Base-by-base conservation (phyloP, 2,797 vertebrate species). In the Trematomus bernacchii region DNA sequence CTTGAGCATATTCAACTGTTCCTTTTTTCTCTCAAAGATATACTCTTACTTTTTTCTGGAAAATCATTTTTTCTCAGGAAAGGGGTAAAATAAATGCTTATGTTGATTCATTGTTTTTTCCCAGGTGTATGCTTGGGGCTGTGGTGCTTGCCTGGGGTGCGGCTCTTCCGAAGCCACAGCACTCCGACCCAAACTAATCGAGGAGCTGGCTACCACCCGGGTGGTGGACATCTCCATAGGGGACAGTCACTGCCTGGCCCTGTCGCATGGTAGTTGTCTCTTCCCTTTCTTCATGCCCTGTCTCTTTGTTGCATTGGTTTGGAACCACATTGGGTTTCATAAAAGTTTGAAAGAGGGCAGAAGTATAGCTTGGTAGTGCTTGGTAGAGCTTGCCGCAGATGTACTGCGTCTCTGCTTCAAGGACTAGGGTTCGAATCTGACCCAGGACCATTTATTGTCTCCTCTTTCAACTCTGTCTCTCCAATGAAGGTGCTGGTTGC, bases 141-240 rank as follows among this genome's bases (percentile, higher is more conserved):
- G 95, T 4, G 96, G 95, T 0, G 95, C 96, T n/a, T 96, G 95
- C 62, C 91, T 96, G 30, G 96, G 96, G 0, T 96, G 95, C 0
- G 96, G 96, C 1, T 96, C 96, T 0, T 96, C 96, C 0, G 95
- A 96, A 79, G 95, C 95, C 61, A 96, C 96, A 0, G 93, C 95
- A 0, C 94, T 96, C 23, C 85, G 95, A 76, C 96, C 96, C 5
- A 93, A 94, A 65, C 85, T 96, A 5, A 94, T 96, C 15, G 95
- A 96, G 82, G 95, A 96, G 75, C 90, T 96, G 78, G 93, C 94
- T 7, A 93, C 94, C 47, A 96, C 95, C 70, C 89, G 95, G 70
- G 94, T 96, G 71, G 95, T 96, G 66, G 96, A 96, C 84, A 95
- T 96, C 78, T 96, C 95, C 40, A 96, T 95, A 43, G 96, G 96